Base-by-base conservation (phyloP, 2,888 invertebrate genomes). In the Orthonevra nobilis region DNA sequence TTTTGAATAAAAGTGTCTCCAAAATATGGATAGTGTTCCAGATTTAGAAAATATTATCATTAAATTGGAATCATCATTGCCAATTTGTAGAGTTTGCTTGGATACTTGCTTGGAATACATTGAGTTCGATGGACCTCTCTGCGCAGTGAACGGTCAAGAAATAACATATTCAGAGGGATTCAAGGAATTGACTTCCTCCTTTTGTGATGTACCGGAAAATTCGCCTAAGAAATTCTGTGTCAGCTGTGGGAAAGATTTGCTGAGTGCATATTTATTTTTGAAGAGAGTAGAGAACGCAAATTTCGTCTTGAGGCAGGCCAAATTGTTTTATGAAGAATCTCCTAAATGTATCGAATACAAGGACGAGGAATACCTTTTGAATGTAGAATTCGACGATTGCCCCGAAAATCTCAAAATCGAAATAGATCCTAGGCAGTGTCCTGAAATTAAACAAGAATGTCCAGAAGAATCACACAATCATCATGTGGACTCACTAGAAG, bases 81-180 rank as follows among this genome's bases (percentile, higher is more conserved):
- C 77, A 6, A 40, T 66, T 15, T 79, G 77, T 17, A 58, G 77
- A 28, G 40, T 79, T 12, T 79, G 77, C 32, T 36, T 79, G 15
- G 60, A 79, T 1, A 30, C 56, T 9, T 64, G 64, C 0, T 66
- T 72, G 72, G 77, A 79, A 17, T 70, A 66, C 40, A 79, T 79
- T 10, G 77, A 79, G 3, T 72, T 64, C 14, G 77, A 79, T 26
- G 54, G 38, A 4, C 15, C 54, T 0, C 44, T 79, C 9, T 79
- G 77, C n/a, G 32, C 60, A 1, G n/a, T 66, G 1, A 54, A 79
- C 36, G 54, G 60, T 2, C 38, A 40, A 12, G 77, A 72, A 36
- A 30, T 72, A 15, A 79, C 77, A 7, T 79, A 60, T 23, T 64
- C 17, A 0, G 66, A 72, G 19, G 77, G 46, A 6, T 72, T 70